Percentiles rank a stretch among this genome's conserved stretches.
These are phyloP conservation scores for Actinemys pallida DNA, from an alignment of 2,113 vertebrate species.

Conservation along the genomic window DNA sequence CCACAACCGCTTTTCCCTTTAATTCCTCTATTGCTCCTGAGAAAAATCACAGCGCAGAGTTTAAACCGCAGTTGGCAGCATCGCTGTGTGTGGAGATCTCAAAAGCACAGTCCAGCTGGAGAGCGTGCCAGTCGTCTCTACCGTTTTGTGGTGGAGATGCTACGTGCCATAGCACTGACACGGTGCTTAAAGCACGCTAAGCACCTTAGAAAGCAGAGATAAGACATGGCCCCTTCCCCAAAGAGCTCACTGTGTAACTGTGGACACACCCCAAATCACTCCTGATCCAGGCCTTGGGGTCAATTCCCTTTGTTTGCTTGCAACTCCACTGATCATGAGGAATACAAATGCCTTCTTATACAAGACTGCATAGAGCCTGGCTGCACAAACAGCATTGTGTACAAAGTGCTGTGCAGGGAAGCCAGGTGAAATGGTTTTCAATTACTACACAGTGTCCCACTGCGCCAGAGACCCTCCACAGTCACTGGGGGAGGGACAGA, in stretches of 20 bases:
- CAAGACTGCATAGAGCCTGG: not conserved
- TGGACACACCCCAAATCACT: not conserved
- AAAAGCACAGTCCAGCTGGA: not conserved
- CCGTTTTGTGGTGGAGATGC: fast-evolving
- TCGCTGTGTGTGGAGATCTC: fast-evolving
- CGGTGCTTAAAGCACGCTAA: not conserved
- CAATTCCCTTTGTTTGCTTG: not conserved
- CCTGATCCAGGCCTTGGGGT: not conserved
- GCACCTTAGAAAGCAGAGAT: not conserved
- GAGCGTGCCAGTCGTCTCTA: fast-evolving
- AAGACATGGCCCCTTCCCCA: not conserved
- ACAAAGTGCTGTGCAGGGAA: fast-evolving
- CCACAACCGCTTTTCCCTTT: fast-evolving
- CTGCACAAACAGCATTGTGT: not conserved
- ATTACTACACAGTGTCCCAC: not conserved
- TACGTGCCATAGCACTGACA: not conserved
- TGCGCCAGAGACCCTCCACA: fast-evolving
- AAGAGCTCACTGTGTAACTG: not conserved
- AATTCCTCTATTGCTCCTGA: not conserved
- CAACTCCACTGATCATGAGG: not conserved
- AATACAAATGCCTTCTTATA: not conserved
- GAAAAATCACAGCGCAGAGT: not conserved
- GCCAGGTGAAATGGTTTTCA: not conserved
- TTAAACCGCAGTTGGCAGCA: not conserved
- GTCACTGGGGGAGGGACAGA: not conserved